Conservation (phyloP, 2,888 invertebrate genomes). For the Leptinotarsa tumamoca region DNA sequence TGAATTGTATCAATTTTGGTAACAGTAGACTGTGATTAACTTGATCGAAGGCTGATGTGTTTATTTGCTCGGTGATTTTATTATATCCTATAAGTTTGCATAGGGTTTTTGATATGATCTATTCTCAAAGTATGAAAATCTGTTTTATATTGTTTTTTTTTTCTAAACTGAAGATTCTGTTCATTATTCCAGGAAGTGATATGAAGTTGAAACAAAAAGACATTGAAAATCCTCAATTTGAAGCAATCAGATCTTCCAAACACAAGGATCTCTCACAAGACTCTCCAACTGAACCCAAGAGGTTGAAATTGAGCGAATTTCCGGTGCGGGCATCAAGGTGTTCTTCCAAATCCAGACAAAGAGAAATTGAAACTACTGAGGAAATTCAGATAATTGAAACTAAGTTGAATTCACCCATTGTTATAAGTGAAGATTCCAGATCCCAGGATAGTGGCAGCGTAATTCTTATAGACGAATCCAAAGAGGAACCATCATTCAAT, state of each 20-base stretch:
- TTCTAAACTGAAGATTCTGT: too few relatives aligned
- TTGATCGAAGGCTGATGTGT: too few relatives aligned
- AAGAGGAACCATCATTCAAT: constrained; percentile 39
- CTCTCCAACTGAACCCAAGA: constrained; percentile 34
- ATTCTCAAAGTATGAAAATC: too few relatives aligned
- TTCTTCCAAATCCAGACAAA: constrained; percentile 30
- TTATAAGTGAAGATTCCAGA: constrained; percentile 56
- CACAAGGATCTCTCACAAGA: constrained; percentile 33
- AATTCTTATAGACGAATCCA: constrained; percentile 47
- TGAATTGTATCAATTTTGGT: too few relatives aligned
- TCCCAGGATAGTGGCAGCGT: constrained; percentile 51
- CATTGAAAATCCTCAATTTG: constrained; percentile 17
- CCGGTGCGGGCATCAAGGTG: constrained; percentile 1
- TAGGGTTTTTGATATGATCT: too few relatives aligned
- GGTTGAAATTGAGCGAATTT: constrained; percentile 25
- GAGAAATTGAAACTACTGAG: constrained; percentile 43
- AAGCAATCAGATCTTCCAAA: constrained; percentile 22
- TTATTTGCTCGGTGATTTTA: too few relatives aligned
- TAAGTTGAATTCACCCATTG: constrained; percentile 52
- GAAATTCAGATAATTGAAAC: constrained; percentile 52
- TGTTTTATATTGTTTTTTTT: background rate
- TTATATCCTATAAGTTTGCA: too few relatives aligned
- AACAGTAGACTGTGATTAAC: too few relatives aligned
- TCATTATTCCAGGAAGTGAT: constrained; percentile 6
- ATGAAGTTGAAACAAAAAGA: constrained; percentile 16